Percentiles rank a stretch among this genome's conserved stretches.
Evolutionary conservation across 1,140 invertebrate genomes (phyloP).

Genomic region (Formica exsecta): DNA sequence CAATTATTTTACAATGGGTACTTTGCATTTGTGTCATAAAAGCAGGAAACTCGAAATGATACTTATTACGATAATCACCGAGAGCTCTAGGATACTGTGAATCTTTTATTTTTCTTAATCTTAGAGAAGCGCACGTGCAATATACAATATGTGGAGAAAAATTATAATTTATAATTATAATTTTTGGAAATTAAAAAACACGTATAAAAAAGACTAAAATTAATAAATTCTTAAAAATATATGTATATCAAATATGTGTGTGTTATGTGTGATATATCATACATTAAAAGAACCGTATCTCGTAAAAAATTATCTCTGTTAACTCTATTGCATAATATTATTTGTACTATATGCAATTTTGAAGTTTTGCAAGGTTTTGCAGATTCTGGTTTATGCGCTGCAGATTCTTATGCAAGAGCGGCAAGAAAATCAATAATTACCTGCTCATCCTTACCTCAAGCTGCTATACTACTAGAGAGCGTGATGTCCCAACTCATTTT

Average conservation of each 20-base stretch:
- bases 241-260: neutral
- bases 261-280: neutral
- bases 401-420: slow-evolving; percentile 69
- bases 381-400: slow-evolving; percentile 38
- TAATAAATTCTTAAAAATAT: slow-evolving; percentile 7
- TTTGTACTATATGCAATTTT: neutral
- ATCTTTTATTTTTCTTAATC: slow-evolving; percentile 8
- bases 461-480: neutral
- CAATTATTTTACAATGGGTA: slow-evolving; percentile 19
- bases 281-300: neutral
- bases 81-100: neutral
- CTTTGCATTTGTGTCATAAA: slow-evolving; percentile 17
- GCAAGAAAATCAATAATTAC: slow-evolving; percentile 76
- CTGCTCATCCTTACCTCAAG: slow-evolving; percentile 55
- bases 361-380: neutral
- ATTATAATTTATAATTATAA: slow-evolving; percentile 7
- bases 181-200: neutral
- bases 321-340: neutral
- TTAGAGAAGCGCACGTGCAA: neutral
- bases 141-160: neutral
- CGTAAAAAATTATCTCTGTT: neutral
- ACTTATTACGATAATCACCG: slow-evolving; percentile 14
- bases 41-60: slow-evolving; percentile 54
- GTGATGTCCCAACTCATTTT: neutral
- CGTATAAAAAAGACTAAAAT: neutral